Evolutionary conservation across 2,113 vertebrate species (phyloP).

Genomic region (Micronycteris hirsuta): DNA sequence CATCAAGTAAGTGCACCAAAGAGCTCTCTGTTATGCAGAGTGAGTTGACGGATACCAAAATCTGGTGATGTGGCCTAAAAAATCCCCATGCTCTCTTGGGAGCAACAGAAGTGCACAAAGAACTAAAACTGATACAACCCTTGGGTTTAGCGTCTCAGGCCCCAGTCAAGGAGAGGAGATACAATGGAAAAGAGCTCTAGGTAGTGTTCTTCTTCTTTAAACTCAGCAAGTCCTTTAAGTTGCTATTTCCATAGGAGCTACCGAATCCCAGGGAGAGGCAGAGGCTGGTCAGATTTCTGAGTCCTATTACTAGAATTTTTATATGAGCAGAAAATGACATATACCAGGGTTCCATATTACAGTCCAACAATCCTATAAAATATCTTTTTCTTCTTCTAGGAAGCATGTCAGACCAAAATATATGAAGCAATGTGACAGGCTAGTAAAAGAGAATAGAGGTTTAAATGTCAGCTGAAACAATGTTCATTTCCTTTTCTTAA

Average conservation of each 20-base stretch:
- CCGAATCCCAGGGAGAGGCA: not conserved
- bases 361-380: slow-evolving; percentile 73
- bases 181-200: not conserved
- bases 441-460: slow-evolving; percentile 72
- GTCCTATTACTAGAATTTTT: slow-evolving; percentile 61
- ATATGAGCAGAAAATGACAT: slow-evolving; percentile 71
- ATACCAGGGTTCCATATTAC: slow-evolving; percentile 62
- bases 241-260: not conserved
- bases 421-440: slow-evolving; percentile 75
- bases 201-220: not conserved
- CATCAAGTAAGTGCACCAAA: not conserved
- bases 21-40: not conserved
- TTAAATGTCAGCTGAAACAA: slow-evolving; percentile 83
- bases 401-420: slow-evolving; percentile 68
- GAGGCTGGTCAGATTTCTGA: slow-evolving; percentile 24
- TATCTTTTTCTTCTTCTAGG: slow-evolving; percentile 75
- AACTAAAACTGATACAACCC: not conserved
- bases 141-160: not conserved
- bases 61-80: not conserved
- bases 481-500: slow-evolving; percentile 72
- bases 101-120: not conserved
- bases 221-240: not conserved
- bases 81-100: not conserved
- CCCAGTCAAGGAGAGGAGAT: not conserved
- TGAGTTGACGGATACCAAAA: not conserved